Conservation (phyloP, 2,797 vertebrate genomes). For the Cichlasoma orientale region DNA sequence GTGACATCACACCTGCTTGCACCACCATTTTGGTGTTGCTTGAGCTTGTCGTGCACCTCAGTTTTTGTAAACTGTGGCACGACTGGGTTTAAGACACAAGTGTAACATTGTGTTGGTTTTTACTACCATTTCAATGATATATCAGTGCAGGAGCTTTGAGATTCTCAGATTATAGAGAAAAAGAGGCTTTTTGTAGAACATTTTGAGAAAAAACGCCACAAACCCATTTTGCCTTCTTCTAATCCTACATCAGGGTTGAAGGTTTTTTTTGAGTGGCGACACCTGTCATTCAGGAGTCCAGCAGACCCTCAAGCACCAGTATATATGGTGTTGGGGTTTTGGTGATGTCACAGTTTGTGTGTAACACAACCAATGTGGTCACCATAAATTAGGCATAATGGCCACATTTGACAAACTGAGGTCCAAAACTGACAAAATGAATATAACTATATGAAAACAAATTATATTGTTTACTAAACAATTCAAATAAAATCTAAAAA, state of each 20-base stretch:
- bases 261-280: neutral
- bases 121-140: neutral
- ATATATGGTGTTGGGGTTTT: neutral
- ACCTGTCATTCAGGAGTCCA: neutral
- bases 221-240: too few relatives aligned
- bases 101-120: neutral
- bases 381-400: neutral
- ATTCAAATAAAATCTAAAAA: neutral
- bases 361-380: too few relatives aligned
- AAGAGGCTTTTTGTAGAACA: too few relatives aligned
- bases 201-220: too few relatives aligned
- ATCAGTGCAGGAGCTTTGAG: neutral
- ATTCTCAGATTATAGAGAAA: neutral
- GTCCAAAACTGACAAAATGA: conserved; percentile 6
- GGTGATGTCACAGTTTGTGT: neutral
- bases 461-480: neutral
- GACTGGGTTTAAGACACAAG: neutral
- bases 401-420: conserved; percentile 4
- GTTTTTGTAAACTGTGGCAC: too few relatives aligned
- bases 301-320: neutral
- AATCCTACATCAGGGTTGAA: too few relatives aligned
- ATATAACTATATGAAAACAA: neutral
- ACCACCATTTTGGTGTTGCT: neutral
- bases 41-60: too few relatives aligned
- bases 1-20: too few relatives aligned